Evolutionary conservation across 2,797 vertebrate genomes (phyloP).

Genomic region (Enteromius trimaculatus): DNA sequence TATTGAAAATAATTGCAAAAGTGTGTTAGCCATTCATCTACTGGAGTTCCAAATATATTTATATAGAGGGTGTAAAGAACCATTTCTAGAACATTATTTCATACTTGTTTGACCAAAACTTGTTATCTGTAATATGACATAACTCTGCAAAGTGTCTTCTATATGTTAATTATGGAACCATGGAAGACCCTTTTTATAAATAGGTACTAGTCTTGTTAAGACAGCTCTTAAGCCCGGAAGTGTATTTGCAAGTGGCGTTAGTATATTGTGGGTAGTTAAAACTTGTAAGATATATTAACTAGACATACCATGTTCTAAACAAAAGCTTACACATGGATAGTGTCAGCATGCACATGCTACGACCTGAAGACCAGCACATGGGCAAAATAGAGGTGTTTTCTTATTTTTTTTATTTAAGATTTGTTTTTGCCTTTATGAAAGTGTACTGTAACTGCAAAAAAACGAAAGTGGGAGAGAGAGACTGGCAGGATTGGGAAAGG

Average conservation of each 20-base stretch:
- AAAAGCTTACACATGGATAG: slow-evolving; percentile 1
- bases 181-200: slow-evolving; percentile 26
- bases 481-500: neutral
- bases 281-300: neutral
- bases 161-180: neutral
- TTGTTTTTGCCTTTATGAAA: no score
- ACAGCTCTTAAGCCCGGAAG: neutral
- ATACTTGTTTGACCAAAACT: slow-evolving; percentile 36
- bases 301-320: slow-evolving; percentile 4
- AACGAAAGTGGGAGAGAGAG: neutral
- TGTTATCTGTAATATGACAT: slow-evolving; percentile 4
- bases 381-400: neutral
- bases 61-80: neutral
- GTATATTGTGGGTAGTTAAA: slow-evolving; percentile 17
- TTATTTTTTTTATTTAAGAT: no score
- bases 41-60: neutral
- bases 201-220: neutral
- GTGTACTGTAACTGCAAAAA: no score
- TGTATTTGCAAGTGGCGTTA: neutral
- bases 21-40: neutral
- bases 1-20: neutral
- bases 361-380: neutral
- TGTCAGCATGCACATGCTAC: neutral
- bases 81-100: slow-evolving; percentile 13
- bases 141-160: neutral